Evolutionary conservation across 2,888 invertebrate species (phyloP), one percentile per base, ranked within the genome.

Genomic region (Scrobipalpa costella): DNA sequence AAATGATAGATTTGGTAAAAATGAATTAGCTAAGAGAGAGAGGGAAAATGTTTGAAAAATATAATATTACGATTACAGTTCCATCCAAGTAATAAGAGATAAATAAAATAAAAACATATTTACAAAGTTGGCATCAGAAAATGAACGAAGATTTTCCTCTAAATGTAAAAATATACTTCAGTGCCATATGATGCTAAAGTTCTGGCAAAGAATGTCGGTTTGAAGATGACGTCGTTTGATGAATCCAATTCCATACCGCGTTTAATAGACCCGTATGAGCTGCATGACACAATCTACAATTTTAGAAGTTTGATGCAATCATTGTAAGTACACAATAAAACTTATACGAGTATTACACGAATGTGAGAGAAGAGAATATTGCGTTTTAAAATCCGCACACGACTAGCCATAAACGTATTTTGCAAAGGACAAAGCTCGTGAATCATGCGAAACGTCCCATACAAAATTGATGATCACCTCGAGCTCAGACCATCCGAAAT

Each of bases 391-490:
- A 40, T 58, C 40, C 36, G 34, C 19, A 58, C 40, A 58, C 58
- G 19, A 27, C 47, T 57, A 52, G 55, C 55, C 44, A 59, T 59
- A 59, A 59, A 59, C 21, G 36, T 44, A 44, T 27, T 27, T 59
- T 44, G 59, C 44, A 59, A 57, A 19, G 47, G 27, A 47, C 47
- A 64, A 69, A 67, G 78, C 78, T 76, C 80, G 73, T 80, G 76
- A 82, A 78, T 79, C 82, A 84, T 55, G 15, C 34, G 27, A 83
- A 83, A 84, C 55, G 84, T 83, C 83, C 79, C 82, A 71, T 71
- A 67, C 69, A 74, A 80, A 80, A 75, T 76, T 73, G 72, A 71
- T 66, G 69, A 65, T 69, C 71, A 71, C 73, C 76, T 75, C 74
- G 74, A 73, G 73, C 71, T 64, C 65, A 70, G 73, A 73, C 71